A percentile compares a stretch with the other conserved stretches of the same genome.
Evolutionary conservation across 2,888 invertebrate species (phyloP).

Genomic region (Mactromeris polynyma): DNA sequence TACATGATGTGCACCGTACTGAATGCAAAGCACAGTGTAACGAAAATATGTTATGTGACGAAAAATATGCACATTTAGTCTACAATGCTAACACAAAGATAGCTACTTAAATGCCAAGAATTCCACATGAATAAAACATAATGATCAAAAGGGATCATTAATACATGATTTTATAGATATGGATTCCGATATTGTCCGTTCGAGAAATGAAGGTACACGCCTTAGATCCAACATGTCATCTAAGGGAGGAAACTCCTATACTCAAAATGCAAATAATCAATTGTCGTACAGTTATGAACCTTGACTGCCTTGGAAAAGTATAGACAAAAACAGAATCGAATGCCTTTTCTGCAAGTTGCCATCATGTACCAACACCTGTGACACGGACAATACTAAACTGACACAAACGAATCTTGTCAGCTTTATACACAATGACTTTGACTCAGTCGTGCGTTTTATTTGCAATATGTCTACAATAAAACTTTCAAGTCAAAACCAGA

Average conservation of each 20-base stretch:
- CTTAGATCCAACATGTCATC: slow-evolving; percentile 80
- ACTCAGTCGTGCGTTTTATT: slow-evolving; percentile 22
- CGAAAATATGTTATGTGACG: slow-evolving; percentile 24
- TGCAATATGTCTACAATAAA: slow-evolving; percentile 7
- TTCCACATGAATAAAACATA: neutral
- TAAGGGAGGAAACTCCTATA: slow-evolving; percentile 48
- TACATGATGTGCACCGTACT: neutral
- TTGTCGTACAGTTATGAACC: neutral
- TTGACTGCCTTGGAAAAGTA: neutral
- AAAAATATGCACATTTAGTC: slow-evolving; percentile 20
- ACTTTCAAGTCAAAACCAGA: slow-evolving; percentile 39
- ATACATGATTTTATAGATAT: slow-evolving; percentile 19
- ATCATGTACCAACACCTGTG: neutral
- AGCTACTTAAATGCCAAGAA: slow-evolving; percentile 4
- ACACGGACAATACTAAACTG: neutral
- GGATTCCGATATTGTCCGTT: slow-evolving; percentile 15
- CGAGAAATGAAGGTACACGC: slow-evolving; percentile 51
- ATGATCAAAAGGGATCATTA: slow-evolving; percentile 37
- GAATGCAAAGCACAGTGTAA: neutral
- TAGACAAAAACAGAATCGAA: neutral
- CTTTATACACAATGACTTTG: slow-evolving; percentile 31
- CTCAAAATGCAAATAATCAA: neutral
- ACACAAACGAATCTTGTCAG: neutral
- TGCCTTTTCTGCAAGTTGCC: neutral
- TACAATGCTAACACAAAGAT: slow-evolving; percentile 39